Percentiles rank a stretch among this genome's conserved stretches.
Conservation (phyloP, 2,113 vertebrate genomes). For the Entosphenus tridentatus region DNA sequence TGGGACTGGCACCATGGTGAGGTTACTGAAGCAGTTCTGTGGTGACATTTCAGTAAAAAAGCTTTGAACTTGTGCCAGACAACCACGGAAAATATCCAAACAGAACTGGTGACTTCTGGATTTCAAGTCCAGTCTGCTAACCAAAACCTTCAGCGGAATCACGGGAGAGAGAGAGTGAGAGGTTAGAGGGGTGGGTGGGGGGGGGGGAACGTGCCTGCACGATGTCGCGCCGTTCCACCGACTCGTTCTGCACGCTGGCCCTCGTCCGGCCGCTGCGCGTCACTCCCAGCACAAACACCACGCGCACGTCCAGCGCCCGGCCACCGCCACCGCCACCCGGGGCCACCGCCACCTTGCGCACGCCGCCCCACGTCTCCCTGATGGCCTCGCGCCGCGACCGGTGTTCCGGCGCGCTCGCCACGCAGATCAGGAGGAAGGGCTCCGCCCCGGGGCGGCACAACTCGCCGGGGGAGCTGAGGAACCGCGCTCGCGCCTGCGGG, state of each 20-base stretch:
- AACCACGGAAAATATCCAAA: too few species aligned
- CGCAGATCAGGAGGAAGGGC: constrained; percentile 40
- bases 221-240: constrained; percentile 28
- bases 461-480: constrained; percentile 14
- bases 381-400: constrained; percentile 31
- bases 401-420: constrained; percentile 27
- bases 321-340: constrained; percentile 25
- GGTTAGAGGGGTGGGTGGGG: too few species aligned
- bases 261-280: constrained; percentile 16
- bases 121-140: too few species aligned
- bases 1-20: too few species aligned
- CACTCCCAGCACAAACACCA: constrained; percentile 41
- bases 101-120: too few species aligned
- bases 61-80: too few species aligned
- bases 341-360: constrained; percentile 20
- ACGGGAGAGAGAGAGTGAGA: too few species aligned
- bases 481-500: too few species aligned
- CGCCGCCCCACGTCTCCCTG: constrained; percentile 42
- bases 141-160: too few species aligned
- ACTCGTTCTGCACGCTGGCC: constrained; percentile 28
- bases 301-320: constrained; percentile 27
- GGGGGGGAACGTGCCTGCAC: constrained; percentile 19
- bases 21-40: too few species aligned
- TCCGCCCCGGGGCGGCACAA: constrained; percentile 26
- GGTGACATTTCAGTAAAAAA: too few species aligned